phyloP scores from a whole-genome alignment of 2,797 vertebrate species.

The Coregonus suidteri region DNA sequence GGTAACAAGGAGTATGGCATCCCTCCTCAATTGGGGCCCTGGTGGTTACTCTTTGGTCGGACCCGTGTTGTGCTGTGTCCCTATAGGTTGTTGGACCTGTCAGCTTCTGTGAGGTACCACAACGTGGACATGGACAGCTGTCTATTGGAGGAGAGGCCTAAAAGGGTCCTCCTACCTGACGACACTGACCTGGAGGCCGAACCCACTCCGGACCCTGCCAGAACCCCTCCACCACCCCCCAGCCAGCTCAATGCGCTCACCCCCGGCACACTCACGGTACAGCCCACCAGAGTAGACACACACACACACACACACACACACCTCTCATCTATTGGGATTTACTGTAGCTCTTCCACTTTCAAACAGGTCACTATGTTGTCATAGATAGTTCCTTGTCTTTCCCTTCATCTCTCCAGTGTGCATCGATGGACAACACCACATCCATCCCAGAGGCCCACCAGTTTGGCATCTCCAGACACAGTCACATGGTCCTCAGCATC shows the following conservation, averaged over 20 bases:
- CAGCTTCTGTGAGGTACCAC: conserved; percentile 78
- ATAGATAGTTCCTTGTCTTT: neutral
- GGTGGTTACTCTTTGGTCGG: neutral
- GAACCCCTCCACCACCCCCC: conserved; percentile 45
- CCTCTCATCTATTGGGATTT: neutral
- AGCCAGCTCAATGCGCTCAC: conserved; percentile 51
- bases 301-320: conserved; percentile 10
- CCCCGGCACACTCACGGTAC: conserved; percentile 60
- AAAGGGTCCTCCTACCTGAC: conserved; percentile 57
- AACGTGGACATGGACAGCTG: conserved; percentile 84
- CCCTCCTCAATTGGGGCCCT: neutral
- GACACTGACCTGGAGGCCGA: conserved; percentile 63
- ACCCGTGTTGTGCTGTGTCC: neutral
- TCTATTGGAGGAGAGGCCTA: conserved; percentile 73
- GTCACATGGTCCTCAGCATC: conserved; percentile 86
- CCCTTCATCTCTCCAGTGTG: conserved; percentile 68
- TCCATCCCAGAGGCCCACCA: conserved; percentile 76
- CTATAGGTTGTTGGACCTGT: conserved; percentile 86
- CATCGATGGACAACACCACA: conserved; percentile 53
- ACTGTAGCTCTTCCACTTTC: neutral
- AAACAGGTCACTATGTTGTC: neutral
- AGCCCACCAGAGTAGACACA: conserved; percentile 1
- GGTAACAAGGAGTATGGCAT: neutral
- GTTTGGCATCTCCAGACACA: conserved; percentile 85
- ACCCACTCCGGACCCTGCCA: conserved; percentile 64